phyloP scores from a whole-genome alignment of 2,113 vertebrate species.

The Elephantulus edwardii region DNA sequence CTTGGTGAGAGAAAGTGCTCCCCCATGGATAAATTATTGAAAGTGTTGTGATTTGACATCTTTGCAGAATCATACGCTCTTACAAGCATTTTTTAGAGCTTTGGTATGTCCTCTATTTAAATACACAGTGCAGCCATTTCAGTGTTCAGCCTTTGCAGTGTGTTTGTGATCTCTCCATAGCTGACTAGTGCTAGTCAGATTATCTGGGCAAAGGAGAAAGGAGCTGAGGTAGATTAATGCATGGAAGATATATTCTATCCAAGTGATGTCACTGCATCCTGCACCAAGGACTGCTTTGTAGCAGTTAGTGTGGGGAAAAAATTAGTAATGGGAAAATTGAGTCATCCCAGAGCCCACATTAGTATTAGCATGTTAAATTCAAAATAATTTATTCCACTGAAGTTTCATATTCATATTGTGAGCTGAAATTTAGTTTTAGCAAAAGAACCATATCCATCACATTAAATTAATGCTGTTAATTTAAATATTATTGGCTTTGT shows the following conservation, averaged over 20 bases:
- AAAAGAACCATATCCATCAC: conserved; percentile 41
- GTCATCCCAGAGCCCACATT: conserved; percentile 18
- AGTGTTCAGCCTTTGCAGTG: background rate
- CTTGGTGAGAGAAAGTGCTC: background rate
- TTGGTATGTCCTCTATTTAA: background rate
- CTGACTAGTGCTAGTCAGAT: background rate
- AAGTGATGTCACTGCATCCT: conserved; percentile 29
- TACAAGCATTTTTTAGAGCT: background rate
- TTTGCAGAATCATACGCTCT: background rate
- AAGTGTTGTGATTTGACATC: background rate
- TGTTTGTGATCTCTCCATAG: background rate
- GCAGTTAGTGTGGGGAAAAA: background rate
- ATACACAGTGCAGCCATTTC: background rate
- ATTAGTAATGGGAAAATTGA: conserved; percentile 38
- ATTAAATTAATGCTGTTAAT: conserved; percentile 59
- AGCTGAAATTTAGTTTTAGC: conserved; percentile 54
- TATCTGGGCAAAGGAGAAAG: background rate
- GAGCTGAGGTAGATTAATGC: background rate
- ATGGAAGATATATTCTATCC: conserved; percentile 5
- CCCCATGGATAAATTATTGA: background rate
- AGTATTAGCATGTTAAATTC: conserved; percentile 12
- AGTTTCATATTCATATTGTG: background rate
- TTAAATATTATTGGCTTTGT: conserved; percentile 57
- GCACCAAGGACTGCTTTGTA: background rate
- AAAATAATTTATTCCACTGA: conserved; percentile 24